Base-by-base conservation (phyloP, 2,797 vertebrate species). In the Centroberyx gerrardi region DNA sequence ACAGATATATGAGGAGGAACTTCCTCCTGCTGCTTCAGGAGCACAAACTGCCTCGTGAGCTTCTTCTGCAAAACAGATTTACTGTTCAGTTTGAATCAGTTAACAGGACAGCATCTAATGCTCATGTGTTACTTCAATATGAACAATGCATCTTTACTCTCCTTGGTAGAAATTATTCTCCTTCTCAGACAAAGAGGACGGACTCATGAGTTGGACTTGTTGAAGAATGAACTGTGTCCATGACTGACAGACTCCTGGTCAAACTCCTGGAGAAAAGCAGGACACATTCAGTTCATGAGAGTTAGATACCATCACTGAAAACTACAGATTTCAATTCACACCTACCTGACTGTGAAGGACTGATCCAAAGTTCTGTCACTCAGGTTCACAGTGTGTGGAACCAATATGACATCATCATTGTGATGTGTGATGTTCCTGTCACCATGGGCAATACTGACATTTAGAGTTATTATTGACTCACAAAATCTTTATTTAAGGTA, bases 21-120 rank as follows among this genome's bases (percentile, higher is more conserved):
- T 60, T 64, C 8, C 54, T 14, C 0, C 9, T 60, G 18, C 13
- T 14, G 18, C 60, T 68, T 55, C 40, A 60, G 15, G 53, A 78
- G 52, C 9, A 63, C 3, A 15, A 78, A 72, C 58, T 68, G 69
- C 51, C 63, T 33, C 76, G 68, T 36, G 15, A 74, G 54, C 71
- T 54, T 80, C 17, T 65, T 69, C 60, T 64, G 40, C 17, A 49
- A 10, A 6, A 53, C 18, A 61, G n/a, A 61, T 8, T 12, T 18
- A 27, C 3, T 10, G 0, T 2, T n/a, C 8, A 13, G 18, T 2
- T 9, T 22, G 22, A 22, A 22, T 22, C 22, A 22, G 22, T 22
- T 22, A 22, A 22, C 22, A 22, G 38, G 22, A 12, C 2, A 1
- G 7, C 54, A 5, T 17, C 1, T 2, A n/a, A 8, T 53, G 1